phyloP scores from a whole-genome alignment of 2,113 vertebrate species.

The Scomber scombrus region DNA sequence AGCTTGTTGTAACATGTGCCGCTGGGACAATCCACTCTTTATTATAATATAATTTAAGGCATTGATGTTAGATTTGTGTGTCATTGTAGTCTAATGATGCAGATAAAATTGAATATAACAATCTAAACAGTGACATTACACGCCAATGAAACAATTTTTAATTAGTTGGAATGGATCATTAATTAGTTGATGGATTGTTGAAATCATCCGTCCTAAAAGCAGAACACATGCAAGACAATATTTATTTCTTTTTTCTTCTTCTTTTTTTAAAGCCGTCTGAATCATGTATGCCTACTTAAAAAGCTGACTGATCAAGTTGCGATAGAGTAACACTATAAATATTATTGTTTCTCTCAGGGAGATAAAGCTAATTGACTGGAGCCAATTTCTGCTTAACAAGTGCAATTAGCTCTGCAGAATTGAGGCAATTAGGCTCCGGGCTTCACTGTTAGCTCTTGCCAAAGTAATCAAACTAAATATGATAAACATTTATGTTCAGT shows the following conservation, averaged over 20 bases:
- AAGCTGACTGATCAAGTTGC: constrained; percentile 29
- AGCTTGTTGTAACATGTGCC: not conserved
- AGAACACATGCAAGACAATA: constrained; percentile 29
- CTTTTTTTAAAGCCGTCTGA: too few relatives aligned
- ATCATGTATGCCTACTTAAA: too few relatives aligned
- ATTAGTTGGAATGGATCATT: not conserved
- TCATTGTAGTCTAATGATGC: not conserved
- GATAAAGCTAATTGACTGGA: constrained; percentile 59
- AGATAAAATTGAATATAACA: not conserved
- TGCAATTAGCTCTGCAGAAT: constrained; percentile 58
- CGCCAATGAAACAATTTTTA: not conserved
- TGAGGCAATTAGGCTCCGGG: constrained; percentile 42
- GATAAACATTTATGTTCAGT: constrained; percentile 65
- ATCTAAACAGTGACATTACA: not conserved
- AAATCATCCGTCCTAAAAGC: not conserved
- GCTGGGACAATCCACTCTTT: not conserved
- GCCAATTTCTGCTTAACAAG: constrained; percentile 64
- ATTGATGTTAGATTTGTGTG: not conserved
- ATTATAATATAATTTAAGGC: not conserved
- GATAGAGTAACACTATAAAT: constrained; percentile 60
- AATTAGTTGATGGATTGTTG: too few relatives aligned
- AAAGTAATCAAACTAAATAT: constrained; percentile 69
- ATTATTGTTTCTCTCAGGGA: constrained; percentile 56
- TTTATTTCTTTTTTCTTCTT: not conserved
- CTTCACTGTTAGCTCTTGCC: constrained; percentile 57